These are phyloP conservation scores for Gymnopithys bicolor DNA, from an alignment of 2,797 vertebrate species.

Conservation along the genomic window DNA sequence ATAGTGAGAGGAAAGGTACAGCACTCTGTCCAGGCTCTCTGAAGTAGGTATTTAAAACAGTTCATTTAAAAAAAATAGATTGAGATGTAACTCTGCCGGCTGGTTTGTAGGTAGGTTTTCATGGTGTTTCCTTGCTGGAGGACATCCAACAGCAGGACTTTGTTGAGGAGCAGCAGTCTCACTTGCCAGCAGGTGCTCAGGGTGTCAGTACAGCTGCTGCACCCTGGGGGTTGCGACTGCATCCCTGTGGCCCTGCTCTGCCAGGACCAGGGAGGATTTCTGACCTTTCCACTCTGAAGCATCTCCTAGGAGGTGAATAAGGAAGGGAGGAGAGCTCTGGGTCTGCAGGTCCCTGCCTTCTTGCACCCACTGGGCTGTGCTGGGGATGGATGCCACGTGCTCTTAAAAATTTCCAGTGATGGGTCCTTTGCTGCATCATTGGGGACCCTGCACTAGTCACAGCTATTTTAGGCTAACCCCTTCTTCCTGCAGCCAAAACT, in stretches of 20 bases:
- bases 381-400: rapidly evolving
- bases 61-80: not conserved
- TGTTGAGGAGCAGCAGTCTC: not conserved
- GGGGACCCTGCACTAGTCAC: not conserved
- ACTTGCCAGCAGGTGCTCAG: rapidly evolving
- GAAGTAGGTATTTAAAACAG: conserved; percentile 51
- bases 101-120: not conserved
- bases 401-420: not conserved
- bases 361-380: rapidly evolving
- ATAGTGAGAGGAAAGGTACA: conserved; percentile 55
- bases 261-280: not conserved
- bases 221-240: rapidly evolving
- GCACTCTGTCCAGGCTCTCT: conserved; percentile 5
- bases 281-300: not conserved
- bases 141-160: not conserved
- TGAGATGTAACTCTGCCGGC: not conserved
- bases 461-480: not conserved
- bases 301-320: not conserved
- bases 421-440: not conserved
- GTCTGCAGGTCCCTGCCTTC: not conserved
- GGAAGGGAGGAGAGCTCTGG: not conserved
- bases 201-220: not conserved
- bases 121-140: not conserved
- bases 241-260: not conserved
- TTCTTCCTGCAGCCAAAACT: not conserved